Evolutionary conservation across 2,113 vertebrate species (phyloP).

Genomic region (Chascanopsetta lugubris): DNA sequence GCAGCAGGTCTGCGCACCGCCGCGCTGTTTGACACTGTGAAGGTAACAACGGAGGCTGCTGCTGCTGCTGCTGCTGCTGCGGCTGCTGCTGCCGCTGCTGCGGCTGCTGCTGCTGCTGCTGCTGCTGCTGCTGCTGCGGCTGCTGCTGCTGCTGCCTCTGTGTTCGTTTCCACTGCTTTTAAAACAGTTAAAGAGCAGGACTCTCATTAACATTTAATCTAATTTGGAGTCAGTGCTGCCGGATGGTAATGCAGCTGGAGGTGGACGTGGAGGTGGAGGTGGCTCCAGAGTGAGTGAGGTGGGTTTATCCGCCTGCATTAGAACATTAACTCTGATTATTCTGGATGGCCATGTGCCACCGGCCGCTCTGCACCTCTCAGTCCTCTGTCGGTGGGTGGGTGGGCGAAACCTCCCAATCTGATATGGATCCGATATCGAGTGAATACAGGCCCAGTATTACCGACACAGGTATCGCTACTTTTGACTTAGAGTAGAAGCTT

Average conservation of each 20-base stretch:
- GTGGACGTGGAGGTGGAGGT: constrained; percentile 29
- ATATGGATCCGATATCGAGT: no score
- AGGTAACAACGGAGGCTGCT: constrained; percentile 4
- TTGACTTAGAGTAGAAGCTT: no score
- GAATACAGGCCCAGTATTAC: no score
- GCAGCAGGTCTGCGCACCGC: constrained; percentile 7
- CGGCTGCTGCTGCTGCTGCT: constrained; percentile 7
- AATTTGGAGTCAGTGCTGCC: constrained; percentile 9
- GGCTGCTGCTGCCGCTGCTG: constrained; percentile 4
- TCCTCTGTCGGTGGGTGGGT: no score
- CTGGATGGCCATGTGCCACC: not conserved
- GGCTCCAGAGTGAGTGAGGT: constrained; percentile 24
- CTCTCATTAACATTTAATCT: constrained; percentile 42
- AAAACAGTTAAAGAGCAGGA: constrained; percentile 18
- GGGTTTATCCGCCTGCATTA: constrained; percentile 31
- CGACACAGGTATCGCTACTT: no score
- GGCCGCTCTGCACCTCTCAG: constrained; percentile 14
- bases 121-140: constrained; percentile 8
- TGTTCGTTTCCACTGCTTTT: constrained; percentile 12
- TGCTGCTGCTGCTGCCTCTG: constrained; percentile 13
- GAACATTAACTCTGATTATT: constrained; percentile 14
- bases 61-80: constrained; percentile 11
- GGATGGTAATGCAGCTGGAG: constrained; percentile 37
- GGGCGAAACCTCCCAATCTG: no score
- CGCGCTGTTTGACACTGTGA: constrained; percentile 29